Percentiles rank a stretch among this genome's conserved stretches.
Evolutionary conservation across 2,888 invertebrate species (phyloP).

Genomic region (Tiliacea citrago): DNA sequence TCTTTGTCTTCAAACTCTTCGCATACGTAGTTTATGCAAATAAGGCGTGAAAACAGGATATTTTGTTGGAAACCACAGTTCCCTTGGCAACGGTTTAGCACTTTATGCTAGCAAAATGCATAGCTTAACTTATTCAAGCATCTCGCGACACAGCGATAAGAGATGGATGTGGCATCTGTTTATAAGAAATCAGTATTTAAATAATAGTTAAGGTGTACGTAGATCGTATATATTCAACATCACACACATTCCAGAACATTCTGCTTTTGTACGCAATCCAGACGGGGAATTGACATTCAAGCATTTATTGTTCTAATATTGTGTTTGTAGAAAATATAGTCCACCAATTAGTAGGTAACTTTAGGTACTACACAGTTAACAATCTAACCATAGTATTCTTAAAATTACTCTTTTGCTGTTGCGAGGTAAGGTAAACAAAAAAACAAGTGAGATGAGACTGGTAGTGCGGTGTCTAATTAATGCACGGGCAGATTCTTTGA

Average conservation of each 20-base stretch:
- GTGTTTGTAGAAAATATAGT: background rate
- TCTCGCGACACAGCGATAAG: conserved; percentile 17
- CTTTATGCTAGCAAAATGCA: conserved; percentile 69
- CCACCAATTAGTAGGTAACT: background rate
- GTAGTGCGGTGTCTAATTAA: conserved; percentile 33
- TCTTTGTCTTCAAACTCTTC: conserved; percentile 52
- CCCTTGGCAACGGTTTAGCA: conserved; percentile 68
- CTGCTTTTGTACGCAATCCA: background rate
- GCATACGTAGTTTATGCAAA: conserved; percentile 69
- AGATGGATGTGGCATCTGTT: conserved; percentile 48
- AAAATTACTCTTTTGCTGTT: background rate
- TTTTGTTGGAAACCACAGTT: conserved; percentile 65
- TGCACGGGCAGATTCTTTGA: conserved; percentile 45
- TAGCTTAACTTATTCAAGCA: conserved; percentile 67
- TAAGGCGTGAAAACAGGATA: conserved; percentile 69
- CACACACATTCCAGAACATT: background rate
- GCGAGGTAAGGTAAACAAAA: background rate
- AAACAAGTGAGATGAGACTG: background rate
- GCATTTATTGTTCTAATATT: background rate
- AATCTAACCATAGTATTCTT: background rate
- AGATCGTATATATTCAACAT: background rate
- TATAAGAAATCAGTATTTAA: background rate
- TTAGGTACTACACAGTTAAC: background rate
- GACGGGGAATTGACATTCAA: background rate
- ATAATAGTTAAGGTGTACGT: background rate